Evolutionary conservation across 2,797 vertebrate genomes (phyloP), one percentile per base, ranked within the genome.

Genomic region (Bovichtus variegatus): DNA sequence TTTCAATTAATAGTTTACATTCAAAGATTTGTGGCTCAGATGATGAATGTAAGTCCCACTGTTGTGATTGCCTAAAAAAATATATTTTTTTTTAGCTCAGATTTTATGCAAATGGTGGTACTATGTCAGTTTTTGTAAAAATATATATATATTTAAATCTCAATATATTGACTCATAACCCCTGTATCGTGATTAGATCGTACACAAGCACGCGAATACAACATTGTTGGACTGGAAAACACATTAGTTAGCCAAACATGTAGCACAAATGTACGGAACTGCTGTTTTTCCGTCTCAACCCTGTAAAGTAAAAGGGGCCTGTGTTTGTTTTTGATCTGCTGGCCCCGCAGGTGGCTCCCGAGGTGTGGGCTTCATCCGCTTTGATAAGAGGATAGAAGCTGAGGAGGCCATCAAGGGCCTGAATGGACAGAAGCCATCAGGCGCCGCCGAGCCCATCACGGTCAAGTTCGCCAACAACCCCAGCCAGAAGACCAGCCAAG

Each of bases 391-490:
- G 96, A 99, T 99, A 94, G 98, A 99, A 92, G 98, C 98, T 63
- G 98, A 99, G 94, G 98, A 99, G 96, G 98, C 98, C 95, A 99
- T 99, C 96, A 99, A 99, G 95, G 98, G 98, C 88, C 96, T 99
- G 91, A 99, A 99, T 67, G 98, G 98, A 91, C 98, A 99, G 96
- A 99, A 99, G 94, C 98, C 98, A 89, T 98, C 98, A 19, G 98
- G 98, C 91, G 98, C 98, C 59, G 97, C 97, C 2, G 98, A 99
- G 95, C 98, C 98, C 85, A 99, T 99, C 94, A 99, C 98, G 74
- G 98, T 99, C 94, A 99, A 99, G 95, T 99, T 99, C 83, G 98
- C 98, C 95, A 99, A 99, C 96, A 99, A 99, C 93, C 98, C 98
- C 89, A 99, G 98, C 94, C 98, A 99, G 97, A 99, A 99, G 96